Conservation (phyloP, 1,140 invertebrate genomes). For the Gonioctena quinquepunctata region DNA sequence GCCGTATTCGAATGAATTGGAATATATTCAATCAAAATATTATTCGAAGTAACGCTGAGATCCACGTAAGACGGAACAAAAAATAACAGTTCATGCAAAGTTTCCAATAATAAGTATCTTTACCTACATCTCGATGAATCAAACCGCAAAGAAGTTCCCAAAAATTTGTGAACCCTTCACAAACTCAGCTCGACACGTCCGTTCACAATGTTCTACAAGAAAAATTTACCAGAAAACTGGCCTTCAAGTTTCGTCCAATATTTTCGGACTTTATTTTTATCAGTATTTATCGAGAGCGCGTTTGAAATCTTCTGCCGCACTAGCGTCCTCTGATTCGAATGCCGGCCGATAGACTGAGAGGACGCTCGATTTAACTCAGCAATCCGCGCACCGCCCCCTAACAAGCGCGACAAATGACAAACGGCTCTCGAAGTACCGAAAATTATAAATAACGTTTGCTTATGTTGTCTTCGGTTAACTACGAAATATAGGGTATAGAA, state of each 20-base stretch:
- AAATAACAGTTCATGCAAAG: no score
- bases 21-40: no score
- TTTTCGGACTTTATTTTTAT: not conserved
- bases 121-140: not conserved
- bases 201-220: not conserved
- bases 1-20: no score
- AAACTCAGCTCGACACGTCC: no score
- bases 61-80: no score
- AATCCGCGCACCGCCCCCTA: not conserved
- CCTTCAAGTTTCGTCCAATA: no score
- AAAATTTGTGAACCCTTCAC: not conserved
- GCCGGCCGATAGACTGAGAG: not conserved
- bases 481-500: not conserved
- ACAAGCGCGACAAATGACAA: no score
- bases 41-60: no score
- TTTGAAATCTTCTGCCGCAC: not conserved
- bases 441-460: not conserved
- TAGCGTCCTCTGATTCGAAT: not conserved
- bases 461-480: not conserved
- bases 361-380: not conserved
- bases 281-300: not conserved
- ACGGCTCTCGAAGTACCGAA: not conserved
- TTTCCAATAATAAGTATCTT: not conserved
- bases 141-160: not conserved
- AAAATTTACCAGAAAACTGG: not conserved